Evolutionary conservation across 2,797 vertebrate species (phyloP).

Genomic region (Naso thynnoides): DNA sequence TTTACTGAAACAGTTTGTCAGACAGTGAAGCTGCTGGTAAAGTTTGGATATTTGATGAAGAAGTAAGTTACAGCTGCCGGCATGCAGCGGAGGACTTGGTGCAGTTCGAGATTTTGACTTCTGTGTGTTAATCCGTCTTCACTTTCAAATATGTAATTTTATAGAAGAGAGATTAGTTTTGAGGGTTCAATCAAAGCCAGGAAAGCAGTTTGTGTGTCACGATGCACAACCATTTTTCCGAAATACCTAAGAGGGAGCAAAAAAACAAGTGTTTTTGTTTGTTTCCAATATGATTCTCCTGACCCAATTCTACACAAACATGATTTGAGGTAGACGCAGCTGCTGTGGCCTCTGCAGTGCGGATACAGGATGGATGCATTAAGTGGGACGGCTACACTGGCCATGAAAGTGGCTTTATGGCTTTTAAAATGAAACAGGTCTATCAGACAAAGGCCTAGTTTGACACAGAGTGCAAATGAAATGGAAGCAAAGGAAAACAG

Average conservation of each 20-base stretch:
- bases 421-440: constrained; percentile 51
- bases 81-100: no score
- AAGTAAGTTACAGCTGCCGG: no score
- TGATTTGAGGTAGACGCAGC: constrained; percentile 15
- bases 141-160: no score
- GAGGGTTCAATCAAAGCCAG: no score
- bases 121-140: no score
- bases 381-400: constrained; percentile 11
- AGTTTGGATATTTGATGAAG: no score
- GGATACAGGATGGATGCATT: constrained; percentile 20
- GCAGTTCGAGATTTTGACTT: no score
- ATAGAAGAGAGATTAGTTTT: no score
- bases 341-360: constrained; percentile 18
- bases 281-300: constrained; percentile 1
- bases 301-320: constrained; percentile 27
- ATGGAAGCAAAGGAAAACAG: constrained; percentile 20
- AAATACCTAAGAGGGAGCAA: neutral
- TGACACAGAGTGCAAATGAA: constrained; percentile 40
- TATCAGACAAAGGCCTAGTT: constrained; percentile 26
- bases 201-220: neutral
- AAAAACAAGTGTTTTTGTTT: constrained; percentile 1
- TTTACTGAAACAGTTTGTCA: no score
- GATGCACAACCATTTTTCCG: neutral
- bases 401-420: constrained; percentile 39
- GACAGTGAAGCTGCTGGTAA: no score